A percentile compares a stretch with the other conserved stretches of the same genome.
phyloP scores from a whole-genome alignment of 37 sponge, comb jelly and placozoan species.

The Oopsacas minuta region DNA sequence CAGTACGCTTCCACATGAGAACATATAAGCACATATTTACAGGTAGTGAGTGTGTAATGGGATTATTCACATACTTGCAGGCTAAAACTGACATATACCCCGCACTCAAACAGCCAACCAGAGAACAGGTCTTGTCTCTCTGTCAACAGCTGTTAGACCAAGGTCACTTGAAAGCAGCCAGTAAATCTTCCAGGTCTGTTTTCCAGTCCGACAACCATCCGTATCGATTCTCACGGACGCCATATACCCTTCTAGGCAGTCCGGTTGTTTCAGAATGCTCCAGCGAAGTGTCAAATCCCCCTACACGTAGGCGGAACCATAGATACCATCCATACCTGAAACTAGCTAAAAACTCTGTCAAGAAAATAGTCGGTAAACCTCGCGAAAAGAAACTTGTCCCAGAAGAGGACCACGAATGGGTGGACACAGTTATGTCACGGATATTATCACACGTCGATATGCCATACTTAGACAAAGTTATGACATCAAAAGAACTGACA shows the following conservation, averaged over 20 bases:
- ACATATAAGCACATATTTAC: not conserved
- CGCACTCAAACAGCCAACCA: not conserved
- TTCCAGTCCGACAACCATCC: not conserved
- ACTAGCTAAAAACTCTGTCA: not conserved
- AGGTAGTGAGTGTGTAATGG: not conserved
- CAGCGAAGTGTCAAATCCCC: not conserved
- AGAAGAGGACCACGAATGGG: not conserved
- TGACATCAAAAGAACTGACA: not conserved
- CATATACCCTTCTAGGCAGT: not conserved
- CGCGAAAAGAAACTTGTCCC: not conserved
- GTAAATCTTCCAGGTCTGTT: not conserved
- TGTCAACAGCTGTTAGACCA: conserved; percentile 1
- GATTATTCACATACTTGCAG: not conserved
- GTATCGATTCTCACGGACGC: not conserved
- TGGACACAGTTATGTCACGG: not conserved
- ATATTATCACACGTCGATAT: not conserved
- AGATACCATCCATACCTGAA: conserved; percentile 1
- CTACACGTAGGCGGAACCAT: not conserved
- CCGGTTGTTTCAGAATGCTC: not conserved
- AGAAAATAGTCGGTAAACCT: not conserved
- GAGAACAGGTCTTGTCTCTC: not conserved
- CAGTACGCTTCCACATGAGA: not conserved
- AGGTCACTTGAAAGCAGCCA: not conserved
- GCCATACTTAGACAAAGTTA: not conserved
- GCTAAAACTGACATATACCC: conserved; percentile 10